A percentile compares a stretch with the other conserved stretches of the same genome.
Evolutionary conservation across 2,888 invertebrate species (phyloP).

Genomic region (Meloe dianella): DNA sequence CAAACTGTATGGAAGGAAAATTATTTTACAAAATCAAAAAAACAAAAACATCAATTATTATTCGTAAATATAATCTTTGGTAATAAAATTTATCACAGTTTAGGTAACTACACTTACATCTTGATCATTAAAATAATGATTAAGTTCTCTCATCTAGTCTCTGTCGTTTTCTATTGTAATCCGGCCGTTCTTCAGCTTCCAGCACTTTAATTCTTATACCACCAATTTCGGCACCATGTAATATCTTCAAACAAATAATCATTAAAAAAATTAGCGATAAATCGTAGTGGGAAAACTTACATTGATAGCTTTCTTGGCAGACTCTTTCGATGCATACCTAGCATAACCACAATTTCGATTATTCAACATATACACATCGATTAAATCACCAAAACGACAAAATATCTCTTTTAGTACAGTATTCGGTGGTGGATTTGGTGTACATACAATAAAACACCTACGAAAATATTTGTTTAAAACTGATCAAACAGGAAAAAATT

Average conservation of each 20-base stretch:
- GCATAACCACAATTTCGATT: conserved; percentile 94
- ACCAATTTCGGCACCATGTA: conserved; percentile 89
- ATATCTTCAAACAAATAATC: conserved; percentile 44
- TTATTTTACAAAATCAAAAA: conserved; percentile 3
- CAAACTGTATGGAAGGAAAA: conserved; percentile 15
- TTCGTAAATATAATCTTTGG: conserved; percentile 6
- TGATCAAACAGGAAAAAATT: not conserved
- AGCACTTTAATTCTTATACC: conserved; percentile 87
- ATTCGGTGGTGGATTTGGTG: conserved; percentile 72
- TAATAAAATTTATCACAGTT: conserved; percentile 7
- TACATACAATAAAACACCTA: conserved; percentile 71
- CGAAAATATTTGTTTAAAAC: conserved; percentile 18
- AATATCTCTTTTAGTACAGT: conserved; percentile 86
- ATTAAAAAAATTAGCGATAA: not conserved
- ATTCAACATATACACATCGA: conserved; percentile 87
- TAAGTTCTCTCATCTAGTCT: conserved; percentile 31
- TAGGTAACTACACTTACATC: conserved; percentile 8
- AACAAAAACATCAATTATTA: too few species aligned
- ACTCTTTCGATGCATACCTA: conserved; percentile 76
- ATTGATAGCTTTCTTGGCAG: conserved; percentile 78
- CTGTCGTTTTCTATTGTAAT: conserved; percentile 39
- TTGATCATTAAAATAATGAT: not conserved
- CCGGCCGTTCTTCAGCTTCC: conserved; percentile 77
- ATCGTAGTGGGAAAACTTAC: conserved; percentile 53
- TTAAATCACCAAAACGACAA: conserved; percentile 87